Conservation (phyloP, 2,113 vertebrate species). For the Sphyrna mokarran region DNA sequence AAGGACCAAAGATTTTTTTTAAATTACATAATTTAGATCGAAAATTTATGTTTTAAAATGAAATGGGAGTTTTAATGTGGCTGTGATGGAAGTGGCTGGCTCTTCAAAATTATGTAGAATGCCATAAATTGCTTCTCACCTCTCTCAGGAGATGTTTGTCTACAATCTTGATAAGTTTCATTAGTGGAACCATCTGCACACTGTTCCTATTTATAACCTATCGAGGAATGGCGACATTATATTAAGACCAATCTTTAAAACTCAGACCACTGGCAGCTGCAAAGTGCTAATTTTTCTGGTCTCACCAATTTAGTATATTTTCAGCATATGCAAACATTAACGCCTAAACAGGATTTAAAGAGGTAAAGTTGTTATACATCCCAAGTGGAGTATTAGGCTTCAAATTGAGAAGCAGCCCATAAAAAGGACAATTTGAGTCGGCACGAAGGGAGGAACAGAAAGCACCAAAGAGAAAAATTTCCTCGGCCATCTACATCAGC, state of each 20-base stretch:
- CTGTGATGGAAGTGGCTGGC: not conserved
- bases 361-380: not conserved
- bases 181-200: not conserved
- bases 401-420: not conserved
- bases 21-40: conserved; percentile 2
- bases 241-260: not conserved
- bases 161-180: not conserved
- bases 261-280: not conserved
- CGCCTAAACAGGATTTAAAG: not conserved
- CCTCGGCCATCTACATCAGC: not conserved
- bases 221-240: not conserved
- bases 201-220: not conserved
- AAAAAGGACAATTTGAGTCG: not conserved
- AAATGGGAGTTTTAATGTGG: not conserved
- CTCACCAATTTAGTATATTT: not conserved
- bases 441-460: not conserved
- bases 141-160: not conserved
- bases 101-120: not conserved
- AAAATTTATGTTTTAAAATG: not conserved
- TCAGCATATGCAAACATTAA: not conserved
- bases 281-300: not conserved
- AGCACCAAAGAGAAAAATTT: not conserved
- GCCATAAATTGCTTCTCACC: not conserved
- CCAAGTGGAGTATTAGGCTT: not conserved
- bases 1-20: not conserved